Base-by-base conservation (phyloP, 2,888 invertebrate genomes). In the Lycophotia porphyrea region DNA sequence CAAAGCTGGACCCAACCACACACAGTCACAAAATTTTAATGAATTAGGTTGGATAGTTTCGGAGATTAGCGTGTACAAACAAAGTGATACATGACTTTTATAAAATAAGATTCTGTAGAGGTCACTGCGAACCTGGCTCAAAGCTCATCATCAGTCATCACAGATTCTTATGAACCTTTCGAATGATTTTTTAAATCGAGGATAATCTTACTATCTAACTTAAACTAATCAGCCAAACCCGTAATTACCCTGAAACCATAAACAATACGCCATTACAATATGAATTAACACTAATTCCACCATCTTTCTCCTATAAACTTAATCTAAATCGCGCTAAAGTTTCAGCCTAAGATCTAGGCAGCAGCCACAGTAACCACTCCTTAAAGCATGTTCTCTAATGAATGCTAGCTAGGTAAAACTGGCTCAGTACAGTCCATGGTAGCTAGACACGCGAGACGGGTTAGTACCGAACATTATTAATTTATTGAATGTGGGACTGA, bases 351-450 rank as follows among this genome's bases (percentile, higher is more conserved):
- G 79, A 78, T 78, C 61, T 63, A 39, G 39, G 34, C 24, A 70
- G 31, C 27, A 69, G 64, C 58, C 80, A 65, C 76, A 44, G 64
- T 60, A 81, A 58, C 49, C 82, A 61, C 84, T 71, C 84, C 84
- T 69, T 70, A 31, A 13, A 42, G 27, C 55, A 13, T 63, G 80
- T 71, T 82, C 61, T 55, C 47, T 72, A 80, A 84, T 86, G 72
- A 86, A 82, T 67, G 70, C 36, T 63, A 58, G n/a, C 73, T 39
- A 52, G 74, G 47, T 78, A 36, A 64, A 84, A 80, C 80, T 72
- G 69, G 80, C 80, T 70, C 58, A 65, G 52, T 63, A 68, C 73
- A 72, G 84, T 80, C 84, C 86, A 87, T 87, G 84, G 80, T 36
- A 66, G 64, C 64, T 27, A 27, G 66, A 65, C 86, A 87, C 87